Conservation (phyloP, 2,888 invertebrate genomes). For the Cetonia aurata region DNA sequence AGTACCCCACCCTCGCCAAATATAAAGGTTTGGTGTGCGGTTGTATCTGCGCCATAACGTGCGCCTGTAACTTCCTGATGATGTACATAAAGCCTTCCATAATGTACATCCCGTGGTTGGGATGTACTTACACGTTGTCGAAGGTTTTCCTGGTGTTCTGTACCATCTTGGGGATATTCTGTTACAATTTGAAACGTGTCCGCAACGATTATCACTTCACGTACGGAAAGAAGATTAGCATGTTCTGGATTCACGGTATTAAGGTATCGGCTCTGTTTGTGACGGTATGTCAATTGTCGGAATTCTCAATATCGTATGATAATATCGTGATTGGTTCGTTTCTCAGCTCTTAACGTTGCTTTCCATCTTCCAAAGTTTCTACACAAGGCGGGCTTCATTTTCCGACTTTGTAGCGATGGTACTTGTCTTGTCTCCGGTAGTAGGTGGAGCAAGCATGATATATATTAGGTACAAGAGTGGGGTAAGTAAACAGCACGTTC, state of each 20-base stretch:
- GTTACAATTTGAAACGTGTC: conserved; percentile 29
- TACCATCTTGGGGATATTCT: conserved; percentile 30
- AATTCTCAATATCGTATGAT: not conserved
- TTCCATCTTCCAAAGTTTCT: no score
- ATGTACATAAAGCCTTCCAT: conserved; percentile 3
- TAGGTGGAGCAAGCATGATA: conserved; percentile 11
- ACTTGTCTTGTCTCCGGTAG: not conserved
- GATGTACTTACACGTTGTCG: conserved; percentile 8
- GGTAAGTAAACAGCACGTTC: conserved; percentile 11
- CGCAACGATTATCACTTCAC: conserved; percentile 43
- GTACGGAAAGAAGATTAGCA: conserved; percentile 31
- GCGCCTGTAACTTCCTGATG: conserved; percentile 21
- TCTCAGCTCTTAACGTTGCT: not conserved
- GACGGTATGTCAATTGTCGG: conserved; percentile 61
- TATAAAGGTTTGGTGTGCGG: conserved; percentile 17
- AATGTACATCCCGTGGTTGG: not conserved
- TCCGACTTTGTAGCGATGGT: not conserved
- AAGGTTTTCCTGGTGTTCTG: conserved; percentile 34
- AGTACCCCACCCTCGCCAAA: conserved; percentile 31
- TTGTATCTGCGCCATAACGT: conserved; percentile 20
- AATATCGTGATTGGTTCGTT: not conserved
- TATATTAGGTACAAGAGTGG: conserved; percentile 39
- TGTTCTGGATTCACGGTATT: conserved; percentile 39
- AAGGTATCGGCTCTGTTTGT: conserved; percentile 63
- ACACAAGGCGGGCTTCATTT: not conserved